Percentiles rank a stretch among this genome's conserved stretches.
These are phyloP conservation scores for Agrochola macilenta DNA, from an alignment of 2,888 invertebrate species.

Conservation along the genomic window DNA sequence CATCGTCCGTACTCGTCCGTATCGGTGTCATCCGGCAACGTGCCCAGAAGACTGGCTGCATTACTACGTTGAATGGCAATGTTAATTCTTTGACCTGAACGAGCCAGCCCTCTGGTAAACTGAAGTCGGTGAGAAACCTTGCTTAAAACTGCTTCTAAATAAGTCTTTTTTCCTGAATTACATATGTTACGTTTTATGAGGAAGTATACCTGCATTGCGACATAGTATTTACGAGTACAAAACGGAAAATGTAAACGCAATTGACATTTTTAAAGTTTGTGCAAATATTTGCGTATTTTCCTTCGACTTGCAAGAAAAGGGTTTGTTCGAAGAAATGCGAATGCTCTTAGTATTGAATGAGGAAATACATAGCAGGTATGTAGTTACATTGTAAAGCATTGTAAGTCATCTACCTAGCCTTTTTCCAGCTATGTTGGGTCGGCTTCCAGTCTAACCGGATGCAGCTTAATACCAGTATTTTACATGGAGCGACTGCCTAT, in stretches of 20 bases:
- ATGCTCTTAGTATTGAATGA: conserved; percentile 2
- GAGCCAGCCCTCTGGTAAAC: neutral
- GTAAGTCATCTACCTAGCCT: no score
- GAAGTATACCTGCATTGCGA: conserved; percentile 66
- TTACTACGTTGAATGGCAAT: neutral
- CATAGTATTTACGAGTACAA: conserved; percentile 53
- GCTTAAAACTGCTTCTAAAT: conserved; percentile 25
- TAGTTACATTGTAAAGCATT: neutral
- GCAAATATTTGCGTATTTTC: conserved; percentile 54
- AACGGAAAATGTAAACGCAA: conserved; percentile 45
- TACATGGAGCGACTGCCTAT: no score
- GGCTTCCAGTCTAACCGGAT: no score
- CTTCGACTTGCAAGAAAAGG: conserved; percentile 10
- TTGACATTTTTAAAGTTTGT: conserved; percentile 39
- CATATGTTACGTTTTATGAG: conserved; percentile 36
- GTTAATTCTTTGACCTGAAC: neutral
- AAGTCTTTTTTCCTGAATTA: conserved; percentile 41
- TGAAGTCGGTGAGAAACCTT: neutral
- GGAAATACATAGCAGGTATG: neutral
- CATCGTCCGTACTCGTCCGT: neutral
- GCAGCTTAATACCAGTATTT: no score
- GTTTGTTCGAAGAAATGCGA: conserved; percentile 27
- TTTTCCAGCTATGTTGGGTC: no score
- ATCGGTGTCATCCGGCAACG: neutral
- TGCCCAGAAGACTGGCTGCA: neutral